Conservation (phyloP, 2,113 vertebrate genomes). For the Pontoporia blainvillei region DNA sequence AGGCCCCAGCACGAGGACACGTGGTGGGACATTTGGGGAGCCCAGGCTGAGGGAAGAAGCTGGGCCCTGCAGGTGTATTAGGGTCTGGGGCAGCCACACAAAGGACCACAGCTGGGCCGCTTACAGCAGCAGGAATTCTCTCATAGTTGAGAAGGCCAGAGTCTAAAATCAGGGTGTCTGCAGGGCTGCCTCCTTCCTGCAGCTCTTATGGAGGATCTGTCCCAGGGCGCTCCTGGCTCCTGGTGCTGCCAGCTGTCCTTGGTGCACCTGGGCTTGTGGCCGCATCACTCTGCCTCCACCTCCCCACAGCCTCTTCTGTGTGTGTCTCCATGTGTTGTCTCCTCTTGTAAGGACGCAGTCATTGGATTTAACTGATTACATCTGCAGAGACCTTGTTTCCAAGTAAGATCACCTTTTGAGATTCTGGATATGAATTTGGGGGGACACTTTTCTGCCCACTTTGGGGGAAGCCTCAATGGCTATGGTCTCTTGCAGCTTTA, state of each 20-base stretch:
- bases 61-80: not conserved
- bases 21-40: too few species aligned
- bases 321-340: not conserved
- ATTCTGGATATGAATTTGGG: not conserved
- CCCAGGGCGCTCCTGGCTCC: not conserved
- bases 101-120: not conserved
- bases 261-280: not conserved
- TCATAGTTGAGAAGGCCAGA: not conserved
- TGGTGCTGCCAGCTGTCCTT: not conserved
- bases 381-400: not conserved
- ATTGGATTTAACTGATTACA: not conserved
- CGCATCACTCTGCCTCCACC: not conserved
- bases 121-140: not conserved
- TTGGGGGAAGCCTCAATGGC: not conserved
- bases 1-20: not conserved
- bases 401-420: not conserved
- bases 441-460: not conserved
- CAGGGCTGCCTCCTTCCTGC: not conserved
- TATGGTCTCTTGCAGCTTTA: not conserved
- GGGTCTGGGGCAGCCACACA: not conserved
- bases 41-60: not conserved
- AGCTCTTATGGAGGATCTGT: not conserved
- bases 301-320: not conserved
- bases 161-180: not conserved
- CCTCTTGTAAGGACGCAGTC: not conserved